These are phyloP conservation scores for Drosophila azteca DNA, from an alignment of 1,140 invertebrate species.

Conservation along the genomic window DNA sequence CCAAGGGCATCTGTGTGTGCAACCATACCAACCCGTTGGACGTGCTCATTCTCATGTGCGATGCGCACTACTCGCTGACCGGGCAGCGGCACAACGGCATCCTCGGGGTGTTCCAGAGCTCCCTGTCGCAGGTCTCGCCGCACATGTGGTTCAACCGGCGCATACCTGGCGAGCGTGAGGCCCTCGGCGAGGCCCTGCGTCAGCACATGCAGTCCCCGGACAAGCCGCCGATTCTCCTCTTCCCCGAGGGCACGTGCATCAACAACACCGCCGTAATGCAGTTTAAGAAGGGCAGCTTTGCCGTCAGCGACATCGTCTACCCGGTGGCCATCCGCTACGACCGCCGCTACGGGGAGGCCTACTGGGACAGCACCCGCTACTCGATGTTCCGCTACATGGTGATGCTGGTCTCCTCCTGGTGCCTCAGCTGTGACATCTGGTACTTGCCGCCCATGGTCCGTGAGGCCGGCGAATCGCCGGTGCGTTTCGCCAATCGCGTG, in stretches of 20 bases:
- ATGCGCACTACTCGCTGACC: conserved; percentile 59
- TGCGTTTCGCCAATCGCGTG: conserved; percentile 55
- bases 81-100: conserved; percentile 63
- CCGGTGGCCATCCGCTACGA: conserved; percentile 62
- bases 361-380: conserved; percentile 59
- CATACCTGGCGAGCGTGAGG: conserved; percentile 37
- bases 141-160: conserved; percentile 67
- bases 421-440: conserved; percentile 58
- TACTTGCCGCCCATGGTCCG: conserved; percentile 44
- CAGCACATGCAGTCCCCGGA: conserved; percentile 23
- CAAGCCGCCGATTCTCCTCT: conserved; percentile 52
- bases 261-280: conserved; percentile 73
- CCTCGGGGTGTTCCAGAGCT: conserved; percentile 49
- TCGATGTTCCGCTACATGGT: conserved; percentile 61
- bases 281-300: conserved; percentile 65
- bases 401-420: conserved; percentile 59
- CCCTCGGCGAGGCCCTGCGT: conserved; percentile 18
- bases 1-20: conserved; percentile 58
- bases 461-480: conserved; percentile 5
- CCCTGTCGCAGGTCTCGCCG: conserved; percentile 42
- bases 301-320: conserved; percentile 53
- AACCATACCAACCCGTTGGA: conserved; percentile 65
- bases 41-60: conserved; percentile 62
- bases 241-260: conserved; percentile 67
- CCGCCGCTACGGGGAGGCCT: conserved; percentile 55